Evolutionary conservation across 2,888 invertebrate genomes (phyloP), one percentile per base, ranked within the genome.

Genomic region (Amphipoea lucens): DNA sequence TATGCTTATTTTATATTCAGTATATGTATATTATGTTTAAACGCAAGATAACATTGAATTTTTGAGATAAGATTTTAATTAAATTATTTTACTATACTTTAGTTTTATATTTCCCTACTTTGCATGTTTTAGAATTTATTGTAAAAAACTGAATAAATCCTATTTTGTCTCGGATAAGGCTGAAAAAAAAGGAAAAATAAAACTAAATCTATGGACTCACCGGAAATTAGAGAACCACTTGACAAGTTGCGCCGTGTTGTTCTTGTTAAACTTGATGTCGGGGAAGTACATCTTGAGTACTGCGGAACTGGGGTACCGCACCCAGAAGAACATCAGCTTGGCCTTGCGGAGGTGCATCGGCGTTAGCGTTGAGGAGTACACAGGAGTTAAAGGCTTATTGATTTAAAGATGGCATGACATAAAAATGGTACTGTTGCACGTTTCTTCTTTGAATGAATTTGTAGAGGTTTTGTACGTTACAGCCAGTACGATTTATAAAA

Each of bases 161-260:
- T 72, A n/a, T 40, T 62, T 36, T 17, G 23, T 23, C 17, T 20
- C 23, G 3, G 20, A 66, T 20, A 0, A 70, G 20, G 42, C 60
- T 81, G 67, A 23, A 78, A 80, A 82, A 77, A 78, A 68, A 74
- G 79, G 74, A 74, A 81, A 82, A 69, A 73, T 77, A 82, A 81
- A 87, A 75, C 57, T 1, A 23, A 62, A 48, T 51, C 20, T 76
- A 65, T 79, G 57, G 11, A 97, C 98, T 98, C 96, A 99, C 99
- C 99, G 98, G 97, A 99, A 99, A 97, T 99, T 99, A 94, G 99
- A 99, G 98, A 99, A 99, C 99, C 99, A 99, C 97, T 99, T 99
- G 97, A 99, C 99, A 96, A 99, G 98, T 97, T 99, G 99, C 94
- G 99, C 99, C 90, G 99, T 99, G 97, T 99, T 99, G 97, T 99